Percentiles rank a stretch among this genome's conserved stretches.
Conservation (phyloP, 1,140 invertebrate genomes). For the Manduca sexta region DNA sequence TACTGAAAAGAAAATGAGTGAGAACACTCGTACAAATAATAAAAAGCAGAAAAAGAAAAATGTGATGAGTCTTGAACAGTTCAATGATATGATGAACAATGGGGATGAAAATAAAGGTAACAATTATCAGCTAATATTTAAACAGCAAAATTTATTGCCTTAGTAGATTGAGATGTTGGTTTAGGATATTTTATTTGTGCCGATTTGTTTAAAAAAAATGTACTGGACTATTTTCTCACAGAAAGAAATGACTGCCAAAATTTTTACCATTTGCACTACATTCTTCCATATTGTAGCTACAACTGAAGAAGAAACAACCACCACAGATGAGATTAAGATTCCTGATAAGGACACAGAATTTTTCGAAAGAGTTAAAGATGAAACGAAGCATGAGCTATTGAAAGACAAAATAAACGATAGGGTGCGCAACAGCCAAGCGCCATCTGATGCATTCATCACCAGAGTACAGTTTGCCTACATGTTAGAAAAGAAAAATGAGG, state of each 20-base stretch:
- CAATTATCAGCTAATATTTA: too few relatives aligned
- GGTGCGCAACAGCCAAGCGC: conserved; percentile 52
- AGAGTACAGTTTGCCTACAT: conserved; percentile 77
- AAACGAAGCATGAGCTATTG: conserved; percentile 77
- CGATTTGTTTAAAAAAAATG: too few relatives aligned
- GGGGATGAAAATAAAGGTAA: conserved; percentile 48
- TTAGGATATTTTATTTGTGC: too few relatives aligned
- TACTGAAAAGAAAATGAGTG: conserved; percentile 51
- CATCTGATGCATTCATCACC: conserved; percentile 73
- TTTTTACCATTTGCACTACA: too few relatives aligned
- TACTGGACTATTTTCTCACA: too few relatives aligned
- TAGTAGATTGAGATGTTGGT: too few relatives aligned
- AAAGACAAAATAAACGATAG: conserved; percentile 79
- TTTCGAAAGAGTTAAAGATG: conserved; percentile 80
- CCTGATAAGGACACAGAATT: conserved; percentile 70
- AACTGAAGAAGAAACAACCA: conserved; percentile 23
- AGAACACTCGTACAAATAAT: conserved; percentile 37
- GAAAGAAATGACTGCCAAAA: too few relatives aligned
- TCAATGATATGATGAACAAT: conserved; percentile 72
- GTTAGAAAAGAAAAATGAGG: conserved; percentile 78
- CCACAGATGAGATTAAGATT: conserved; percentile 27
- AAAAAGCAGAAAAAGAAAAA: conserved; percentile 78
- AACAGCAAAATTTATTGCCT: too few relatives aligned
- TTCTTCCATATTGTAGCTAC: too few relatives aligned
- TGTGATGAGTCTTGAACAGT: conserved; percentile 79